Evolutionary conservation across 2,797 vertebrate species (phyloP), one percentile per base, ranked within the genome.

Genomic region (Perodicticus potto): DNA sequence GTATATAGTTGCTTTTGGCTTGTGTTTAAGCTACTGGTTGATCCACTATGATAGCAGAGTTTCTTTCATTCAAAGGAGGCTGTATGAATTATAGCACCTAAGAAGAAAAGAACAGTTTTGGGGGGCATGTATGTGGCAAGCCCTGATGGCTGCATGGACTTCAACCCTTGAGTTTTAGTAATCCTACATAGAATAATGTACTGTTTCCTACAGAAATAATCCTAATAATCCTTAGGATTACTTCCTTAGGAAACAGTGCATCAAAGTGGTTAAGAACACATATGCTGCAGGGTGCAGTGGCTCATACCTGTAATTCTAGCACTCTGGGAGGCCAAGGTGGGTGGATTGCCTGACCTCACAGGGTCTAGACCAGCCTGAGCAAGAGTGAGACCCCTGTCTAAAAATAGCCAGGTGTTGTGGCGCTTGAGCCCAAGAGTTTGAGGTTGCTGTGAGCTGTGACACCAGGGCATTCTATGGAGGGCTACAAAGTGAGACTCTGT

Each of bases 1-100:
- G 53, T n/a, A 16, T 40, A 3, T 69, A 59, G 73, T 77, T 95
- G 63, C 55, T 61, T 65, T 80, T n/a, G 20, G 49, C 45, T 85
- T 57, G 14, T 65, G 23, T 94, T 34, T 92, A 78, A 86, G 72
- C 40, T 29, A 25, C 49, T 86, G 82, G 82, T 86, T 65, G 77
- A 77, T 90, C 49, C 77, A 12, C 76, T 81, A 45, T 90, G 61
- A 72, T 65, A 67, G 63, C 45, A 69, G 25, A 25, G 72, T 74
- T 78, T 96, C 34, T 89, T 83, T 92, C 25, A 86, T 95, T 86
- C 86, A 94, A 19, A 91, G 76, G 81, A 80, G 29, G 53, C 92
- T 91, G 5, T 89, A 32, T 73, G 74, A 61, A 57, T 88, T 57
- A 73, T 32, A 73, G 63, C n/a, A 83, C 45, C 34, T 67, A 37